Percentiles rank a stretch among this genome's conserved stretches.
Evolutionary conservation across 2,797 vertebrate species (phyloP).

Genomic region (Labeo calbasu): DNA sequence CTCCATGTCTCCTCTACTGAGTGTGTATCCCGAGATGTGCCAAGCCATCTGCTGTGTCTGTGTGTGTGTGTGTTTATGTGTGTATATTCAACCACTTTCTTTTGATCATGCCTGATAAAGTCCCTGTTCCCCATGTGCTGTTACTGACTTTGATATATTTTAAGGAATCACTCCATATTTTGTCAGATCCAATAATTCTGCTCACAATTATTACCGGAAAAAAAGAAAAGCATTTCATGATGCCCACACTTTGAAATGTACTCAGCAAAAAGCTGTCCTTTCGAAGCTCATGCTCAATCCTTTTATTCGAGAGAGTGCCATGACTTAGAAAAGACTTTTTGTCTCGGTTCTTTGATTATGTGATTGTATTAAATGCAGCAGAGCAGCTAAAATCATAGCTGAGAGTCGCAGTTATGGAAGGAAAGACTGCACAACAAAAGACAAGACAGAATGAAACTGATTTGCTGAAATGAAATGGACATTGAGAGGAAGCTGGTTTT

Average conservation of each 20-base stretch:
- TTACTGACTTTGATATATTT: constrained; percentile 50
- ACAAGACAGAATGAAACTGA: constrained; percentile 22
- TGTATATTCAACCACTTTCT: constrained; percentile 18
- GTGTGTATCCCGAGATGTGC: constrained; percentile 40
- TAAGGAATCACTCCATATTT: constrained; percentile 44
- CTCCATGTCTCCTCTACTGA: constrained; percentile 30
- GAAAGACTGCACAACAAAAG: constrained; percentile 1
- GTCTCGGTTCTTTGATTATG: constrained; percentile 29
- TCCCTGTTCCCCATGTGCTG: constrained; percentile 21
- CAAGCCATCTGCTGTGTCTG: constrained; percentile 39
- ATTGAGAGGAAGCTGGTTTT: background rate
- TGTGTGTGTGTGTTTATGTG: constrained; percentile 1
- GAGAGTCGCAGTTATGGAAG: constrained; percentile 15
- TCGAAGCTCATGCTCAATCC: constrained; percentile 30
- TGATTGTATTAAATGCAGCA: constrained; percentile 19
- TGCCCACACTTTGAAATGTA: constrained; percentile 47
- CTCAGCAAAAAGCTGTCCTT: constrained; percentile 31
- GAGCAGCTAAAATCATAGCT: constrained; percentile 20
- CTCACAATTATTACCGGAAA: constrained; percentile 25
- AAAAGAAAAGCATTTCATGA: constrained; percentile 29
- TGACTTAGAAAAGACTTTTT: constrained; percentile 29
- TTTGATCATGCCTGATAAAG: constrained; percentile 45
- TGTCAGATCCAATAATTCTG: constrained; percentile 44
- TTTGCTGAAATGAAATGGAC: background rate
- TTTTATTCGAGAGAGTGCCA: constrained; percentile 35